These are phyloP conservation scores for Coelinius sp. DNA, from an alignment of 2,888 invertebrate species.

Conservation along the genomic window DNA sequence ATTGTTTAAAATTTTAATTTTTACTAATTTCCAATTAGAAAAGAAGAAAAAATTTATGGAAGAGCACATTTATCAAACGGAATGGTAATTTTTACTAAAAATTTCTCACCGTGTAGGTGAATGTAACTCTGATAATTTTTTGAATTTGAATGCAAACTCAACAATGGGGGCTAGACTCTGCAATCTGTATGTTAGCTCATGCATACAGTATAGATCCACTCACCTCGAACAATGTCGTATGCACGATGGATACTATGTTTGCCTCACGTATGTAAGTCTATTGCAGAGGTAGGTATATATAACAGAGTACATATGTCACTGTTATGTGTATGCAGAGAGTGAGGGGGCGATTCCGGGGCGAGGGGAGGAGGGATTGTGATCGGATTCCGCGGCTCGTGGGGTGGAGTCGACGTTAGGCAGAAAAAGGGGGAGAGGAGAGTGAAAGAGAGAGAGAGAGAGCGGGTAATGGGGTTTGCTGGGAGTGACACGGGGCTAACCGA, in stretches of 20 bases:
- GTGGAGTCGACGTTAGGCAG: constrained; percentile 8
- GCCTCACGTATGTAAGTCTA: constrained; percentile 22
- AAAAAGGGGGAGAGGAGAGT: background rate
- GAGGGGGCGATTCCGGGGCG: constrained; percentile 17
- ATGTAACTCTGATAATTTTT: too few species aligned
- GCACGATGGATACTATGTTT: constrained; percentile 34
- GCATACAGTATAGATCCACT: background rate
- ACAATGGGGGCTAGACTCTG: background rate
- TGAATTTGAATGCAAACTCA: background rate
- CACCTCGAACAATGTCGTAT: constrained; percentile 14
- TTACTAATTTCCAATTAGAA: too few species aligned
- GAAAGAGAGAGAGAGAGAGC: constrained; percentile 38
- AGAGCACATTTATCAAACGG: too few species aligned
- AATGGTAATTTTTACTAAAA: too few species aligned
- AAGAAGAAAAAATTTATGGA: too few species aligned
- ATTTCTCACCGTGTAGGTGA: too few species aligned
- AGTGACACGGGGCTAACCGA: constrained; percentile 71
- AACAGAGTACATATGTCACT: constrained; percentile 34
- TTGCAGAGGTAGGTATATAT: background rate
- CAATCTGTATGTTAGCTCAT: background rate
- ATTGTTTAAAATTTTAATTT: too few species aligned
- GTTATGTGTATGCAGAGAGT: constrained; percentile 28
- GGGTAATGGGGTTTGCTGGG: constrained; percentile 70
- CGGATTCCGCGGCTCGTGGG: constrained; percentile 45
- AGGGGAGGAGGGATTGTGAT: constrained; percentile 11